Evolutionary conservation across 1,140 invertebrate species (phyloP).

Genomic region (Solenopsis invicta): DNA sequence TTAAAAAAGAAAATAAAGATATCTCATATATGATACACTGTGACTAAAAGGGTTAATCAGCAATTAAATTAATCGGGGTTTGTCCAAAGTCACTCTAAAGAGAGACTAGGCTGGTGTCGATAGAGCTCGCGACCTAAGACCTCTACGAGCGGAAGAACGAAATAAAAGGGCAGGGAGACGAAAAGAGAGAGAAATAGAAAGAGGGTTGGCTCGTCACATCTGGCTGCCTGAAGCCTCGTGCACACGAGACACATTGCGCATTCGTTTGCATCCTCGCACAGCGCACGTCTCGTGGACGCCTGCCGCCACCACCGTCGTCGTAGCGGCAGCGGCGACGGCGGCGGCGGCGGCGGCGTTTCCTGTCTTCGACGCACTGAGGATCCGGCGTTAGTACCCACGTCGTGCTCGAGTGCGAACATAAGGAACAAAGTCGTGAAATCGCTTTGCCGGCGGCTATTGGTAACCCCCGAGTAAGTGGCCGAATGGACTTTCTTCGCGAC

Average conservation of each 20-base stretch:
- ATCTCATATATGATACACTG: no score
- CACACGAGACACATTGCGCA: conserved; percentile 56
- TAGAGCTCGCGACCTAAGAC: conserved; percentile 54
- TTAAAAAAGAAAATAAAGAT: no score
- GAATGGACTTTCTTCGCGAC: not conserved
- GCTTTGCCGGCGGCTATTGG: not conserved
- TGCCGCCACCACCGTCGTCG: not conserved
- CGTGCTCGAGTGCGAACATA: not conserved
- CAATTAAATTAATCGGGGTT: not conserved
- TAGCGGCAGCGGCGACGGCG: not conserved
- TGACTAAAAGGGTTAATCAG: not conserved
- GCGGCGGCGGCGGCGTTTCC: conserved; percentile 17
- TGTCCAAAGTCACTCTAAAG: not conserved
- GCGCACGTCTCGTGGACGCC: conserved; percentile 31
- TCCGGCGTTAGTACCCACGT: conserved; percentile 14
- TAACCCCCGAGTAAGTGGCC: conserved; percentile 8
- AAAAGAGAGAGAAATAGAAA: conserved; percentile 9
- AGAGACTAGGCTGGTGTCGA: not conserved
- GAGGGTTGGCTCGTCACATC: conserved; percentile 64
- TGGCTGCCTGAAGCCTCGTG: conserved; percentile 68
- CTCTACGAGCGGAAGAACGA: conserved; percentile 58
- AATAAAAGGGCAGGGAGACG: conserved; percentile 16
- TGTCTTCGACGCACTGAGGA: not conserved
- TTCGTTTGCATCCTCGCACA: conserved; percentile 36
- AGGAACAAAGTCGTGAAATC: not conserved